These are phyloP conservation scores for Glyptemys insculpta DNA, from an alignment of 2,797 vertebrate species.

Conservation along the genomic window DNA sequence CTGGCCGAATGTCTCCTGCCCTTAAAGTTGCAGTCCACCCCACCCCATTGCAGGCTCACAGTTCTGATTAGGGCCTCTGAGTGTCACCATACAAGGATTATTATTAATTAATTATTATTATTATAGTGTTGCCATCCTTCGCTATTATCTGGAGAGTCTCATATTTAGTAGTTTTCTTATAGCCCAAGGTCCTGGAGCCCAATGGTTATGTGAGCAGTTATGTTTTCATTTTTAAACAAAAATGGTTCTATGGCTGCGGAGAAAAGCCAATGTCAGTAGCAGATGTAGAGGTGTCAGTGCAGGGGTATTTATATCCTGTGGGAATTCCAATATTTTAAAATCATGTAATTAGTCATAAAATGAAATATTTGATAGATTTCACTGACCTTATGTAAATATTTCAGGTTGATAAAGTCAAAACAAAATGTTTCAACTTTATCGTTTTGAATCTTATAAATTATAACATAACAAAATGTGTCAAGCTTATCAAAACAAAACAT, in stretches of 20 bases:
- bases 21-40: neutral
- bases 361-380: neutral
- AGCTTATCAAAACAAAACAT: neutral
- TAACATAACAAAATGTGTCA: neutral
- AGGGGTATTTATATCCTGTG: neutral
- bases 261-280: neutral
- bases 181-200: neutral
- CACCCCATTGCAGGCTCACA: neutral
- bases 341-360: neutral
- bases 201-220: neutral
- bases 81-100: too few relatives aligned
- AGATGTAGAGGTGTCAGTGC: neutral
- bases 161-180: neutral
- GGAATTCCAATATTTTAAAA: neutral
- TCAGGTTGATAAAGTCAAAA: neutral
- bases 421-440: neutral
- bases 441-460: neutral
- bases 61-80: neutral
- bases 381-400: neutral
- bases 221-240: neutral
- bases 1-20: neutral
- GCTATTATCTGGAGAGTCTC: neutral
- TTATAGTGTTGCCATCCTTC: neutral
- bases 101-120: too few relatives aligned
- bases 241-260: neutral